Percentiles rank a stretch among this genome's conserved stretches.
Evolutionary conservation across 2,888 invertebrate species (phyloP).

Genomic region (Pristionchus entomophagus): DNA sequence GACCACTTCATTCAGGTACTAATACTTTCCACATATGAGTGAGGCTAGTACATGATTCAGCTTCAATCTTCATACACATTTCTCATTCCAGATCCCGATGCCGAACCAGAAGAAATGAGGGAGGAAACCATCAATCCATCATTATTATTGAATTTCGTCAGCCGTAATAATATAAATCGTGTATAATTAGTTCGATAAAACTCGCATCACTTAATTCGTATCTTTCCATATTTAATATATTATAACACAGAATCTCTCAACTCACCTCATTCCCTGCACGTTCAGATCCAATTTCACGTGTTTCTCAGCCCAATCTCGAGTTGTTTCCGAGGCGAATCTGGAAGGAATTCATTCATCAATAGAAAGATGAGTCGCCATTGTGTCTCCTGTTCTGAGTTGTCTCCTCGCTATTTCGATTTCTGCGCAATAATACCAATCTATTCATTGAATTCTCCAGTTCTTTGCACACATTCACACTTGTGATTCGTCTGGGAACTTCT

Average conservation of each 20-base stretch:
- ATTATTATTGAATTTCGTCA: background rate
- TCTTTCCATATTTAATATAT: too few relatives aligned
- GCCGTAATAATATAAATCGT: background rate
- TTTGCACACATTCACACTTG: background rate
- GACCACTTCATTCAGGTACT: too few relatives aligned
- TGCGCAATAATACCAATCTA: background rate
- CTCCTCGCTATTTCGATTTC: background rate
- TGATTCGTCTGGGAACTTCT: background rate
- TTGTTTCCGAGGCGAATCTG: conserved; percentile 4
- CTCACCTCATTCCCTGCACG: background rate
- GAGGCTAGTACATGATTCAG: too few relatives aligned
- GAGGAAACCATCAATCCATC: too few relatives aligned
- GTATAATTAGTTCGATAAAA: too few relatives aligned
- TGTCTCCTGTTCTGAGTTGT: background rate
- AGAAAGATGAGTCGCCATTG: background rate
- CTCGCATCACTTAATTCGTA: too few relatives aligned
- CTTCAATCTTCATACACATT: too few relatives aligned
- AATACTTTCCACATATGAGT: too few relatives aligned
- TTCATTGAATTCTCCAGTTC: background rate
- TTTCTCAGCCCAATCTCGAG: background rate
- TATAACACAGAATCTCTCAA: background rate
- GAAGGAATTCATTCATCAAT: background rate
- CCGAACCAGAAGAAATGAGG: too few relatives aligned
- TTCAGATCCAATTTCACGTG: background rate
- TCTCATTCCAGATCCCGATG: too few relatives aligned